Evolutionary conservation across 1,140 invertebrate species (phyloP).

Genomic region (Drosophila melanogaster): Release_6_plus_ISO1_MT NT_033779.5:13585001-13585500

Average conservation of each 20-base stretch:
- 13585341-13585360: background rate
- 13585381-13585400: conserved; percentile 1
- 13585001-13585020: conserved; percentile 20
- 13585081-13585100: conserved; percentile 71
- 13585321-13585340: background rate
- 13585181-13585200: conserved; percentile 55
- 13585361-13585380: background rate
- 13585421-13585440: too few species aligned
- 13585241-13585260: conserved; percentile 69
- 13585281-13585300: conserved; percentile 38
- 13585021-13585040: conserved; percentile 49
- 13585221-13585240: conserved; percentile 74
- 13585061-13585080: conserved; percentile 11
- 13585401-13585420: background rate
- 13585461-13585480: too few species aligned
- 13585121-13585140: conserved; percentile 54
- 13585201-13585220: conserved; percentile 64
- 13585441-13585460: too few species aligned
- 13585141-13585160: conserved; percentile 31
- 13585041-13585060: conserved; percentile 34
- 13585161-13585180: background rate
- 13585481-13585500: too few species aligned
- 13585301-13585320: background rate
- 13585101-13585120: conserved; percentile 77
- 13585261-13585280: conserved; percentile 52